Base-by-base conservation (phyloP, 2,888 invertebrate genomes). In the Notodonta ziczac region DNA sequence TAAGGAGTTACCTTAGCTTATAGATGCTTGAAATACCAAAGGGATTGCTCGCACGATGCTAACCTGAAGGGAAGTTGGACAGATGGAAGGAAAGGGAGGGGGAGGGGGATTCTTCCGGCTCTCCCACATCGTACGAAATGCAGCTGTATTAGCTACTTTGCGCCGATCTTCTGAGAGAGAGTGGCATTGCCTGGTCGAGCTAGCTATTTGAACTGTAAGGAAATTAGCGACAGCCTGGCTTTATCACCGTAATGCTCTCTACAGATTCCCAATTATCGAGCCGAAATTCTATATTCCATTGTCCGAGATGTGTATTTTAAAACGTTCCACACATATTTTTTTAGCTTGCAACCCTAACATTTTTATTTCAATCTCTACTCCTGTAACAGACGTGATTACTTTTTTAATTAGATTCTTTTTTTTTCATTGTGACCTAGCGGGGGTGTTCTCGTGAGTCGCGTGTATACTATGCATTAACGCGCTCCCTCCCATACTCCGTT, bases 251-350 rank as follows among this genome's bases (percentile, higher is more conserved):
- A n/a, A n/a, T n/a, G n/a, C n/a, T n/a, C 82, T 81, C 80, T 79
- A 70, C 78, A 84, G 81, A 81, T 82, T 84, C 79, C 80, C 81
- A 78, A 83, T 82, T 77, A 74, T 72, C 71, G 74, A 78, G 77
- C 80, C 77, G 80, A 81, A 82, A 82, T 78, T 77, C 81, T 72
- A 76, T 69, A 76, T 81, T 78, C 69, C 70, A 67, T 59, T 65
- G 77, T 78, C 81, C 82, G 84, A 84, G 85, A 83, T 77, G 70
- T 80, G 84, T 85, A 86, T 85, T 82, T 80, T 8, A 80, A 82
- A 86, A 78, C 70, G 74, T 70, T 72, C 70, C 68, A 80, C 83
- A 83, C 78, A 77, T 75, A 79, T 81, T 82, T 81, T 76, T 72
- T 73, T 66, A 70, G 77, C 68, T 73, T 72, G 67, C 71, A 72